A percentile compares a stretch with the other conserved stretches of the same genome.
These are phyloP conservation scores for Heliocidaris tuberculata DNA, from an alignment of 35 echinoderm and acorn worm genomes.

Conservation along the genomic window DNA sequence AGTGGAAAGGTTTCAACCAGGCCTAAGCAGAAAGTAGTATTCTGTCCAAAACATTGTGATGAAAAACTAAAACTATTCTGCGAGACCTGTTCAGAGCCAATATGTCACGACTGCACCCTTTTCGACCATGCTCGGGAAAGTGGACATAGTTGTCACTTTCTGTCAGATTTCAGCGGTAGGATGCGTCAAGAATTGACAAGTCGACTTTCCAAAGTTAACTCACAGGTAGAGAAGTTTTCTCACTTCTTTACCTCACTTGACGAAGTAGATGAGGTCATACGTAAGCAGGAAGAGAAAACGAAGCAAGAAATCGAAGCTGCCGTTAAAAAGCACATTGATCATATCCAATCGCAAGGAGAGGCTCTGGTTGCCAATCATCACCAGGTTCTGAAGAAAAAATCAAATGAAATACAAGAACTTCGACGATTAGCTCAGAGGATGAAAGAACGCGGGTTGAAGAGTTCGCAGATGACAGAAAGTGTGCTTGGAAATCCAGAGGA, in stretches of 20 bases:
- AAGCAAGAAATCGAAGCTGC: not conserved
- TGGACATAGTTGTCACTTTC: not conserved
- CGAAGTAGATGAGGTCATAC: not conserved
- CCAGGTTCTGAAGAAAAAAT: not conserved
- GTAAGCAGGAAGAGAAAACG: not conserved
- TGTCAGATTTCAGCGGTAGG: not conserved
- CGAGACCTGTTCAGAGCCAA: not conserved
- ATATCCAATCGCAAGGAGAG: not conserved
- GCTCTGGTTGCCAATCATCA: not conserved
- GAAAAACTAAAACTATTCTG: slow-evolving; percentile 32
- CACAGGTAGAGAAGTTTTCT: not conserved
- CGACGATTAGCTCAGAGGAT: not conserved
- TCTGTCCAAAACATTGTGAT: slow-evolving; percentile 6
- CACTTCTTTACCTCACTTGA: not conserved
- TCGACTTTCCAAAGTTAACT: not conserved
- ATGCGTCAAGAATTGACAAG: not conserved
- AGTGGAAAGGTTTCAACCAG: not conserved
- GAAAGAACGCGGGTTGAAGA: not conserved
- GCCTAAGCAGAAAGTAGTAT: not conserved
- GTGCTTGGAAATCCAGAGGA: not conserved
- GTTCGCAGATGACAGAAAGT: not conserved
- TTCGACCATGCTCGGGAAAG: not conserved
- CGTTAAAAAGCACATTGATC: not conserved
- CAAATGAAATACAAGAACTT: not conserved
- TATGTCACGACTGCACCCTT: slow-evolving; percentile 24